These are phyloP conservation scores for Bergia puertoricense DNA, from an alignment of 92 coral and sea anemone genomes.

Conservation along the genomic window DNA sequence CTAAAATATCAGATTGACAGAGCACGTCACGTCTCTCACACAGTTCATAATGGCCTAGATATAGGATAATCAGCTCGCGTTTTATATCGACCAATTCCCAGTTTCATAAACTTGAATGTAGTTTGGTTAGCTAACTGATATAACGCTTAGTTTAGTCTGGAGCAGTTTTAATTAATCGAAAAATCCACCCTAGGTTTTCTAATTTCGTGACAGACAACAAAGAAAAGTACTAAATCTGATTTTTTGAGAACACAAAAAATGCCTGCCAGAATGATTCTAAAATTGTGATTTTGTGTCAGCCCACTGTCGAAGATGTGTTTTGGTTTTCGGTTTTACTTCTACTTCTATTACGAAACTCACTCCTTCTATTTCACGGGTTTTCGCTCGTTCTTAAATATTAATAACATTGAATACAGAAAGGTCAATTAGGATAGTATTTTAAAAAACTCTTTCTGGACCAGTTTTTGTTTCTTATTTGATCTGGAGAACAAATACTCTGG, in stretches of 20 bases:
- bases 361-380: conserved; percentile 13
- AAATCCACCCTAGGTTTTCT: not conserved
- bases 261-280: not conserved
- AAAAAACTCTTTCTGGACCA: conserved; percentile 37
- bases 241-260: not conserved
- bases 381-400: conserved; percentile 57
- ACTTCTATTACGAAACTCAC: not conserved
- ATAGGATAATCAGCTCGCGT: not conserved
- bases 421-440: conserved; percentile 54
- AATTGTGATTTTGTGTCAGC: not conserved
- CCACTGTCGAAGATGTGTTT: not conserved
- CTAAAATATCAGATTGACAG: not conserved
- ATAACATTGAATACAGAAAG: conserved; percentile 59
- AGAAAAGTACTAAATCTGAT: conserved; percentile 14
- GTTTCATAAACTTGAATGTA: not conserved
- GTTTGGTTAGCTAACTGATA: not conserved
- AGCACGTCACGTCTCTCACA: conserved; percentile 11
- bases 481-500: conserved; percentile 63
- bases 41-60: not conserved
- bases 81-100: not conserved
- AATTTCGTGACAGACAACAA: conserved; percentile 36
- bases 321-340: not conserved
- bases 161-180: conserved; percentile 46
- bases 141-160: conserved; percentile 27
- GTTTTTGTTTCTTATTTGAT: conserved; percentile 55